Percentiles rank a stretch among this genome's conserved stretches.
These are phyloP conservation scores for Bedellia somnulentella DNA, from an alignment of 2,888 invertebrate species.

Conservation along the genomic window DNA sequence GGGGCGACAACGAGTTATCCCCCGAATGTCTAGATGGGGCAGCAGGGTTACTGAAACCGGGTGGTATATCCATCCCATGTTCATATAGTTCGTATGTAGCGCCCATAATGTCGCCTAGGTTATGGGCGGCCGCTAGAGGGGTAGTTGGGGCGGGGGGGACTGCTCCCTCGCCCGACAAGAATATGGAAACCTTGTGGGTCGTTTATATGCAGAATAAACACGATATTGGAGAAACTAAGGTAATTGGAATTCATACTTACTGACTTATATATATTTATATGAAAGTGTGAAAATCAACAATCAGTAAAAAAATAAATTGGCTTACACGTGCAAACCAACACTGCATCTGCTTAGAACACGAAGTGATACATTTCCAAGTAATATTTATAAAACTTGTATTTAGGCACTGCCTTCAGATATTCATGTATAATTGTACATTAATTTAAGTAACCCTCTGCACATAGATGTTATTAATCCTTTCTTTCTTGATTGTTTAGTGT, in stretches of 20 bases:
- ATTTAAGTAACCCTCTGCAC: no score
- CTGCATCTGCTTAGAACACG: no score
- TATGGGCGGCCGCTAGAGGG: constrained; percentile 74
- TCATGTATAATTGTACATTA: no score
- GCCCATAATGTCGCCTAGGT: constrained; percentile 88
- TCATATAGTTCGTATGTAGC: constrained; percentile 86
- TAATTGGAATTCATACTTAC: constrained; percentile 13
- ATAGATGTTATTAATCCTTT: no score
- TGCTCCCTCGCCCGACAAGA: constrained; percentile 27
- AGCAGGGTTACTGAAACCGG: constrained; percentile 78
- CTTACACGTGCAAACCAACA: no score
- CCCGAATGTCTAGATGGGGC: constrained; percentile 98
- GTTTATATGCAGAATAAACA: constrained; percentile 87
- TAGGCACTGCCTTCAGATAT: no score
- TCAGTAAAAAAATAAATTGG: no score
- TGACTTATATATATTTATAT: no score
- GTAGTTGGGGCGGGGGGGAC: constrained; percentile 20
- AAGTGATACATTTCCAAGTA: no score
- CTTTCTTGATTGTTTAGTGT: no score
- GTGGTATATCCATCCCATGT: constrained; percentile 89
- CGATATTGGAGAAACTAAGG: constrained; percentile 71
- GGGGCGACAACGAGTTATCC: constrained; percentile 98
- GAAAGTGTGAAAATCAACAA: no score
- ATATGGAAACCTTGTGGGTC: constrained; percentile 86
- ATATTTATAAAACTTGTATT: no score